A percentile compares a stretch with the other conserved stretches of the same genome.
Evolutionary conservation across 2,888 invertebrate genomes (phyloP).

Genomic region (Meiosimyza decipiens): DNA sequence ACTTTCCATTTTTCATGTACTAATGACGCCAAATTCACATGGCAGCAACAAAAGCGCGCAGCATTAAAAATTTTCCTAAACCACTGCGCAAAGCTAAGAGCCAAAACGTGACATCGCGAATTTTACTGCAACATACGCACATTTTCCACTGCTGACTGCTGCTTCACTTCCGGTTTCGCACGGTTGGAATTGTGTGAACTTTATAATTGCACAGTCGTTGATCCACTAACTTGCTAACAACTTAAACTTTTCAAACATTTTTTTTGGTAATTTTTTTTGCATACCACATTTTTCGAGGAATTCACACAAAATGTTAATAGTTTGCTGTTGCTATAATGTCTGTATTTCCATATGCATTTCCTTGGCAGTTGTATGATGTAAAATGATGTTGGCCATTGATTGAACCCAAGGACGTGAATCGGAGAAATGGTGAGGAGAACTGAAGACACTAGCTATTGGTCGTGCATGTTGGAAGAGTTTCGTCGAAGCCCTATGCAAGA

Average conservation of each 20-base stretch:
- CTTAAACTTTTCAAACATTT: neutral
- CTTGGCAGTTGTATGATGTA: too few relatives aligned
- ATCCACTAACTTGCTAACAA: conserved; percentile 18
- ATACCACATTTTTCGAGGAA: neutral
- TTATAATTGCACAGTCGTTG: conserved; percentile 23
- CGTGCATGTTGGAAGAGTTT: too few relatives aligned
- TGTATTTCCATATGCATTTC: too few relatives aligned
- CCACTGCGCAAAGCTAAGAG: conserved; percentile 15
- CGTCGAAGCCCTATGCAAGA: too few relatives aligned
- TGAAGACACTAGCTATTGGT: too few relatives aligned
- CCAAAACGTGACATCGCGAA: conserved; percentile 26
- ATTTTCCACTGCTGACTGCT: neutral
- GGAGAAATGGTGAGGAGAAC: too few relatives aligned
- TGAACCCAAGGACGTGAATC: too few relatives aligned
- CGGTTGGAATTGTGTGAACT: conserved; percentile 18
- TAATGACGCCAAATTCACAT: conserved; percentile 16
- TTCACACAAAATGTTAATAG: too few relatives aligned
- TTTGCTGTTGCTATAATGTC: too few relatives aligned
- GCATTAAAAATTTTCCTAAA: conserved; percentile 10
- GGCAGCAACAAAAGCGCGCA: conserved; percentile 5
- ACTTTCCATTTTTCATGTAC: conserved; percentile 29
- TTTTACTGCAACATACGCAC: neutral
- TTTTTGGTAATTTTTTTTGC: neutral
- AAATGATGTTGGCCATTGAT: too few relatives aligned
- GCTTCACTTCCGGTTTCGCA: neutral